A percentile compares a stretch with the other conserved stretches of the same genome.
These are phyloP conservation scores for Agrochola lychnidis DNA, from an alignment of 2,888 invertebrate genomes.

Conservation along the genomic window DNA sequence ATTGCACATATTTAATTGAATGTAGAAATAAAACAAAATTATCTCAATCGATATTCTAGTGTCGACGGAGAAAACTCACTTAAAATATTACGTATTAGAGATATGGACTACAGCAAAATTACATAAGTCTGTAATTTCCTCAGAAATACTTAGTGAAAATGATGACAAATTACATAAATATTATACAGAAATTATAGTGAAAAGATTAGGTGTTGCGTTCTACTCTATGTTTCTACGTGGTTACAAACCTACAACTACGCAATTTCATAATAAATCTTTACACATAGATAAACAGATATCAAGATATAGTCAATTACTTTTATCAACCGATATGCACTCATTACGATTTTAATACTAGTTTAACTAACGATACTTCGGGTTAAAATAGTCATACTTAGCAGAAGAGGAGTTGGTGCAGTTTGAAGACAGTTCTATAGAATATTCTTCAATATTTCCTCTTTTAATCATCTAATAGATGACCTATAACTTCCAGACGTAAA, in stretches of 20 bases:
- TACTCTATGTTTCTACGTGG: not conserved
- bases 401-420: not conserved
- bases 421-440: no score
- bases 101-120: not conserved
- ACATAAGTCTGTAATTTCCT: not conserved
- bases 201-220: conserved; percentile 18
- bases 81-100: not conserved
- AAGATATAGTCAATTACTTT: not conserved
- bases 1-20: not conserved
- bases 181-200: not conserved
- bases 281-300: not conserved
- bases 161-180: not conserved
- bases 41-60: not conserved
- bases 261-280: conserved; percentile 11
- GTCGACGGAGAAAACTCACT: not conserved
- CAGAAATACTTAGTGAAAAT: not conserved
- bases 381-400: not conserved
- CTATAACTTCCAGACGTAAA: not conserved
- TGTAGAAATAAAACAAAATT: not conserved
- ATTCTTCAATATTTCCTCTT: not conserved
- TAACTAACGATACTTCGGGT: not conserved
- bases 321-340: not conserved
- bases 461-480: not conserved
- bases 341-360: not conserved
- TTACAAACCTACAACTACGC: conserved; percentile 9